Percentiles rank a stretch among this genome's conserved stretches.
Evolutionary conservation across 2,113 vertebrate genomes (phyloP).

Genomic region (Platysteira castanea): DNA sequence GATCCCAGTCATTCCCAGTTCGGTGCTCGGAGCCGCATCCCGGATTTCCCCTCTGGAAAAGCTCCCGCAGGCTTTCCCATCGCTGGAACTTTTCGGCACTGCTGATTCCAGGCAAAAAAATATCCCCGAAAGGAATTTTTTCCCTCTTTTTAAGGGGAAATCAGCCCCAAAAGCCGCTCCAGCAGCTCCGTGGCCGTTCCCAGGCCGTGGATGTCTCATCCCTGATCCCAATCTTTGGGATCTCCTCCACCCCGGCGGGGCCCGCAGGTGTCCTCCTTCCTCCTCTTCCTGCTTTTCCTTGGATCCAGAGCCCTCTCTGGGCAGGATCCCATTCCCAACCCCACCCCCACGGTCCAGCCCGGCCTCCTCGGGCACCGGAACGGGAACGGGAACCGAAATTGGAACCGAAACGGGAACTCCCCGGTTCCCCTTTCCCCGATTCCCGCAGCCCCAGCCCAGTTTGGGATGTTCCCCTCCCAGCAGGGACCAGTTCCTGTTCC

Average conservation of each 20-base stretch:
- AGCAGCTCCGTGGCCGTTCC: background rate
- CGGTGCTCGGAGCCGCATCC: no score
- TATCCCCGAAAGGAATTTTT: background rate
- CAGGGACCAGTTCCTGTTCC: background rate
- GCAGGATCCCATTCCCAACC: accelerated
- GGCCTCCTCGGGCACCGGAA: no score
- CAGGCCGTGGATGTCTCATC: background rate
- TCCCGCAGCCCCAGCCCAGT: no score
- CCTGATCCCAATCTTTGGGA: background rate
- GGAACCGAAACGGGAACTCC: background rate
- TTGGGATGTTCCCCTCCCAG: background rate
- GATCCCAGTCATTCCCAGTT: background rate
- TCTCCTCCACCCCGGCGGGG: background rate
- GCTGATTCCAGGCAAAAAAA: background rate
- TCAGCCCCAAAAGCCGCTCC: background rate
- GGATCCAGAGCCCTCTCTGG: background rate
- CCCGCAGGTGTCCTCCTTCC: background rate
- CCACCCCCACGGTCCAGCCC: background rate
- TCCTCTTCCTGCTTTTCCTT: background rate
- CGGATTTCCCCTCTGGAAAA: background rate
- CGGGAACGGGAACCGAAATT: background rate
- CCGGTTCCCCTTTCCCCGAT: background rate
- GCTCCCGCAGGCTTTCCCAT: background rate
- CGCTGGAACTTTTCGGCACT: background rate
- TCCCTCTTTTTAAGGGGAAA: background rate